These are phyloP conservation scores for Leptoteleia sp. DNA, from an alignment of 1,140 invertebrate genomes.

Conservation along the genomic window DNA sequence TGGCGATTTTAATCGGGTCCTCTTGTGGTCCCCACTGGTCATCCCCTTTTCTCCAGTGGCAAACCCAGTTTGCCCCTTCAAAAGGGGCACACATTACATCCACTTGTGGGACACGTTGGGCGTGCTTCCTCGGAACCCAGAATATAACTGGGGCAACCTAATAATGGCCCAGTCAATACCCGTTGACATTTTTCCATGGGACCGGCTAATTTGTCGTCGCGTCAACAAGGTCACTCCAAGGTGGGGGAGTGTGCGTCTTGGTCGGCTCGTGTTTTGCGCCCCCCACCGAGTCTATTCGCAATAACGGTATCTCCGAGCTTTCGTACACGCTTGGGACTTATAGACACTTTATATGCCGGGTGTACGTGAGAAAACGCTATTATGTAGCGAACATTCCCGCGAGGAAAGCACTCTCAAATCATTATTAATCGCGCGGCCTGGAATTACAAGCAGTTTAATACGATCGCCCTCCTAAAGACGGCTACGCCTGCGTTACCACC, in stretches of 20 bases:
- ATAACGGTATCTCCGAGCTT: slow-evolving; percentile 34
- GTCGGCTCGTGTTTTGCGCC: slow-evolving; percentile 37
- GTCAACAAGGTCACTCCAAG: neutral
- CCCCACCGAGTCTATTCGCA: slow-evolving; percentile 34
- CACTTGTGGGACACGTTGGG: no score
- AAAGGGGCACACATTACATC: no score
- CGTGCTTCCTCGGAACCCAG: no score
- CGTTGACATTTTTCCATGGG: no score
- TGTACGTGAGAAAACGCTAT: slow-evolving; percentile 73
- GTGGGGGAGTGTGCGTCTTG: slow-evolving; percentile 10
- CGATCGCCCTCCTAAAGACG: slow-evolving; percentile 51
- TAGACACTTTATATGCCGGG: slow-evolving; percentile 73
- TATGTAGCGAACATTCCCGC: slow-evolving; percentile 71
- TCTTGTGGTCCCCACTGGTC: no score
- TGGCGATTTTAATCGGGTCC: no score
- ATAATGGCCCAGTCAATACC: no score
- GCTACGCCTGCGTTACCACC: slow-evolving; percentile 42
- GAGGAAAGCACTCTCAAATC: slow-evolving; percentile 55
- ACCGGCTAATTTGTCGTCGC: slow-evolving; percentile 20
- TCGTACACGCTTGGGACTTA: slow-evolving; percentile 67
- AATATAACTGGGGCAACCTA: no score
- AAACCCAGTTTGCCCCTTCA: no score
- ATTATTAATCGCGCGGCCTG: slow-evolving; percentile 54
- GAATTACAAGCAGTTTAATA: slow-evolving; percentile 65
- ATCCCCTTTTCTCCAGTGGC: no score